phyloP scores from a whole-genome alignment of 2,797 vertebrate genomes.

The Spheniscus humboldti region DNA sequence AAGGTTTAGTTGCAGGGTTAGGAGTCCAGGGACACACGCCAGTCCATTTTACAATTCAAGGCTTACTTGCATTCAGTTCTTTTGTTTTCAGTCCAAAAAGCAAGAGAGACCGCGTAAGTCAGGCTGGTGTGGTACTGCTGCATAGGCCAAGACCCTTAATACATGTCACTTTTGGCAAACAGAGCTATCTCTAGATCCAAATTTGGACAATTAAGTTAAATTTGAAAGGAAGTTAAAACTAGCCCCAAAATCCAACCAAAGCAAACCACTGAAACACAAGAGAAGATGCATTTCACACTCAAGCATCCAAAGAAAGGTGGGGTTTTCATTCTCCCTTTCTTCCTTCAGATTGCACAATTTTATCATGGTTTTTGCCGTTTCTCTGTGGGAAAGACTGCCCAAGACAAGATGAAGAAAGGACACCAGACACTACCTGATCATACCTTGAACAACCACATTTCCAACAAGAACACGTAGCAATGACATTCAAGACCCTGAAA shows the following conservation, averaged over 20 bases:
- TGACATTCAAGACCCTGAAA: background rate
- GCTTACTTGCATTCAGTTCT: background rate
- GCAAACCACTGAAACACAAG: background rate
- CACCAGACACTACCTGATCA: background rate
- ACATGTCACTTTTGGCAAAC: background rate
- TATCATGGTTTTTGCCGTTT: rapidly evolving
- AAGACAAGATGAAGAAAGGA: background rate
- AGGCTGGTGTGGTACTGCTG: background rate
- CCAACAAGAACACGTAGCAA: rapidly evolving
- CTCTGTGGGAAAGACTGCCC: background rate
- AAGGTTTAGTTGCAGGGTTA: background rate
- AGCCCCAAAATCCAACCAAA: background rate
- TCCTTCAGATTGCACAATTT: background rate
- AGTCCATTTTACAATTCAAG: background rate
- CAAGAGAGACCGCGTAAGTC: rapidly evolving
- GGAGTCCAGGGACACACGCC: background rate
- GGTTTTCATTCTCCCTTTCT: background rate
- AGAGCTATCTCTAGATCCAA: background rate
- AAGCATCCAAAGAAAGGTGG: background rate
- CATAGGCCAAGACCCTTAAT: background rate
- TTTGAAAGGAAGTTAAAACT: background rate
- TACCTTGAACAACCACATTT: background rate
- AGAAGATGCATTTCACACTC: background rate
- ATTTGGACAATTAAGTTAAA: background rate
- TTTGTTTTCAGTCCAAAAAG: background rate